phyloP scores from a whole-genome alignment of 2,797 vertebrate genomes.

The Squalus acanthias region DNA sequence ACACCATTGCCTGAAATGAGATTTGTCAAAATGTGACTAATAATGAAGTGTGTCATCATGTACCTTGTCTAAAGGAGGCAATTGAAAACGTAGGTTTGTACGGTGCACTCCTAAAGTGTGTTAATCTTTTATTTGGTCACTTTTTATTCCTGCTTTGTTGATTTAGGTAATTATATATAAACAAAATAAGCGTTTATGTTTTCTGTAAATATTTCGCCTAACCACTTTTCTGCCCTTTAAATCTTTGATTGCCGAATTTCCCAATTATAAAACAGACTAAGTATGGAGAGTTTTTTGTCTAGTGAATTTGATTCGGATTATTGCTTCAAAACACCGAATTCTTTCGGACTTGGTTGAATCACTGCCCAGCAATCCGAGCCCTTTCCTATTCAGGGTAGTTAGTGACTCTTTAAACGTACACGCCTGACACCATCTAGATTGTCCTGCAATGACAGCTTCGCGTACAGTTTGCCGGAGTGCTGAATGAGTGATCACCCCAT shows the following conservation, averaged over 20 bases:
- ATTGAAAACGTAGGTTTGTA: not conserved
- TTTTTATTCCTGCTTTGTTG: not conserved
- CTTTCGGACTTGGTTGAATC: not conserved
- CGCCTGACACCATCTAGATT: not conserved
- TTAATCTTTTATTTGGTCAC: not conserved
- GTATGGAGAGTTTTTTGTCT: not conserved
- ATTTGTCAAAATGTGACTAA: not conserved
- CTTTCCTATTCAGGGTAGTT: not conserved
- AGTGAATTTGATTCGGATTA: not conserved
- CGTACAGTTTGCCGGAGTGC: not conserved
- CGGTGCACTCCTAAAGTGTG: too few species aligned
- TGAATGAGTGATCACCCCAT: not conserved
- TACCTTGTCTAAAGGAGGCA: not conserved
- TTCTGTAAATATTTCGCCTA: not conserved
- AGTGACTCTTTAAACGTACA: not conserved
- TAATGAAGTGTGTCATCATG: not conserved
- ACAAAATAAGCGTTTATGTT: not conserved
- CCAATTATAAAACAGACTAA: not conserved
- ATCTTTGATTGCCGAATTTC: not conserved
- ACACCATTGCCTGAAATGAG: not conserved
- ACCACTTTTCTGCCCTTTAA: not conserved
- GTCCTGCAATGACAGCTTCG: not conserved
- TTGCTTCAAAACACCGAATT: not conserved
- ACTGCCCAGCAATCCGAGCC: not conserved
- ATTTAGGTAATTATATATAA: not conserved